Evolutionary conservation across 2,888 invertebrate genomes (phyloP), one percentile per base, ranked within the genome.

Genomic region (Drosophila anomelani): DNA sequence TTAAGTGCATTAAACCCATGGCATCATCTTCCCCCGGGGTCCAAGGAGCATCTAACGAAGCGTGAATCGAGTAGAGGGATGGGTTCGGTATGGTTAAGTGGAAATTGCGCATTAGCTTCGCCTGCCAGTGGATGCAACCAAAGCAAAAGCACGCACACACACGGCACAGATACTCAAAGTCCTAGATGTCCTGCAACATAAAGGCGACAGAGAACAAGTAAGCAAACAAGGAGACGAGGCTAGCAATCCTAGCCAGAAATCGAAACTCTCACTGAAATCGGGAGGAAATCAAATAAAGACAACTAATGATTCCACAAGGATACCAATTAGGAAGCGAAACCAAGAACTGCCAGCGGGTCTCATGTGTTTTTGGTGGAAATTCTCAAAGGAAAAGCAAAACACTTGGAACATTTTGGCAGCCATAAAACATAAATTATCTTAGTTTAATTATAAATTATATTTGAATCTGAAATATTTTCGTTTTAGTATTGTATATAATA

Each of bases 1-100:
- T 77, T 83, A 84, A 84, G 80, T 80, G 85, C 81, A 77, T 60
- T 60, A 76, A 34, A 60, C 38, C 79, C 62, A 67, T 46, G 68
- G 60, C 39, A 47, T 46, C 62, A 51, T 60, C 62, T 54, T 54
- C 69, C 55, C 73, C 44, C 70, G 69, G 47, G 47, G n/a, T 29
- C 55, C 83, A 85, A 53, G 63, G 75, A 68, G 68, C 41, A 13
- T 36, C 55, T 83, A 85, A 58, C 66, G 74, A 68, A 70, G 78
- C 79, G 76, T 76, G 46, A 69, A 53, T 9, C 46, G 9, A 55
- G n/a, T 36, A 47, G 34, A 36, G 39, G 38, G 44, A 64, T 57
- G 71, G 64, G 49, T 53, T 29, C 38, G 39, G 38, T 47, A 62
- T 57, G 69, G 64, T 54, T 56, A 71, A 59, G 73, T 77, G 83